phyloP scores from a whole-genome alignment of 2,797 vertebrate species.

The Takifugu rubripes region DNA sequence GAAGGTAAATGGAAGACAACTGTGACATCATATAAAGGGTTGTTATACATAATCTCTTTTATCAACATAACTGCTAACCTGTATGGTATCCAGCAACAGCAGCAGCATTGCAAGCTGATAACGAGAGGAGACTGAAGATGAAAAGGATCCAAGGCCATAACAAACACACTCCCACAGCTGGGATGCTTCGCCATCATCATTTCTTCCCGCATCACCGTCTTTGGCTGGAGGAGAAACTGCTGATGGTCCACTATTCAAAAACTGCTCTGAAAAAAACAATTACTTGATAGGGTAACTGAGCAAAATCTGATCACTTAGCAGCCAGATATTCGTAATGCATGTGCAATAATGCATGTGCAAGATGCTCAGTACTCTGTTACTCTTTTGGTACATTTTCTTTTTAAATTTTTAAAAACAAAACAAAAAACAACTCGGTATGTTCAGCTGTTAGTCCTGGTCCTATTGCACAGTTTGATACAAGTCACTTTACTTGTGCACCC shows the following conservation, averaged over 20 bases:
- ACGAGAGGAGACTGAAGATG: constrained; percentile 78
- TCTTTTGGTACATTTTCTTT: too few species aligned
- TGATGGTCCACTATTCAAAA: constrained; percentile 30
- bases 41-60: not conserved
- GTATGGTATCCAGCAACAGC: constrained; percentile 80
- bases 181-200: not conserved
- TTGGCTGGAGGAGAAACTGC: constrained; percentile 1
- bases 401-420: too few species aligned
- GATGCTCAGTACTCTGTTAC: too few species aligned
- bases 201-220: constrained; percentile 13
- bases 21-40: not conserved
- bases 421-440: too few species aligned
- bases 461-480: too few species aligned
- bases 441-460: too few species aligned
- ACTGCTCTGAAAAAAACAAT: constrained; percentile 41
- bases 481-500: too few species aligned
- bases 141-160: constrained; percentile 87
- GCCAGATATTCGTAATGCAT: not conserved
- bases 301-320: not conserved
- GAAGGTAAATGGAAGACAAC: not conserved
- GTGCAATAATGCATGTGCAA: too few species aligned
- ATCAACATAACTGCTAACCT: constrained; percentile 68
- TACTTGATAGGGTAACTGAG: not conserved
- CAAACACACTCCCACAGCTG: constrained; percentile 78
- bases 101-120: constrained; percentile 87